Percentiles rank a stretch among this genome's conserved stretches.
Conservation (phyloP, 1,140 invertebrate species). For the Sipha flava region DNA sequence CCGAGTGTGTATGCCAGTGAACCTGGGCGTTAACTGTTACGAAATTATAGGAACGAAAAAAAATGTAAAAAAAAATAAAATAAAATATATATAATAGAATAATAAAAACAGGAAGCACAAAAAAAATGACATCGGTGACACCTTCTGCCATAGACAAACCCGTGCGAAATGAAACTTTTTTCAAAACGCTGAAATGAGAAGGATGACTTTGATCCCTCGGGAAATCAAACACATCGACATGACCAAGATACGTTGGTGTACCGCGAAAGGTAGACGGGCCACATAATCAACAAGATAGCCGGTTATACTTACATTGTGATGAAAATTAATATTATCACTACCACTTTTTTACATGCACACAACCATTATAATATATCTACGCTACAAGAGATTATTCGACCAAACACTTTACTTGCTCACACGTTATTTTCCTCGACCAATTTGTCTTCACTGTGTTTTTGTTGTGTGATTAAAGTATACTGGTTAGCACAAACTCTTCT, state of each 20-base stretch:
- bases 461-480: background rate
- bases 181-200: background rate
- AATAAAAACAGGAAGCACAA: background rate
- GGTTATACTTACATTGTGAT: background rate
- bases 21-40: background rate
- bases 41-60: background rate
- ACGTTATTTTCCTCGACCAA: background rate
- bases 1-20: background rate
- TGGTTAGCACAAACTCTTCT: background rate
- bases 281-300: background rate
- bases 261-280: background rate
- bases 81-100: too few relatives aligned
- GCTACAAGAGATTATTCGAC: too few relatives aligned
- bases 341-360: too few relatives aligned
- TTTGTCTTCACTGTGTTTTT: background rate
- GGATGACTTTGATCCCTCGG: background rate
- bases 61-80: background rate
- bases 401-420: background rate
- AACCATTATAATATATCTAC: too few relatives aligned
- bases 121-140: background rate
- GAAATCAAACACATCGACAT: conserved; percentile 18
- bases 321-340: background rate
- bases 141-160: background rate
- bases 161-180: background rate
- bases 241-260: background rate